Evolutionary conservation across 2,888 invertebrate genomes (phyloP), one percentile per base, ranked within the genome.

Genomic region (Blastobasis adustella): DNA sequence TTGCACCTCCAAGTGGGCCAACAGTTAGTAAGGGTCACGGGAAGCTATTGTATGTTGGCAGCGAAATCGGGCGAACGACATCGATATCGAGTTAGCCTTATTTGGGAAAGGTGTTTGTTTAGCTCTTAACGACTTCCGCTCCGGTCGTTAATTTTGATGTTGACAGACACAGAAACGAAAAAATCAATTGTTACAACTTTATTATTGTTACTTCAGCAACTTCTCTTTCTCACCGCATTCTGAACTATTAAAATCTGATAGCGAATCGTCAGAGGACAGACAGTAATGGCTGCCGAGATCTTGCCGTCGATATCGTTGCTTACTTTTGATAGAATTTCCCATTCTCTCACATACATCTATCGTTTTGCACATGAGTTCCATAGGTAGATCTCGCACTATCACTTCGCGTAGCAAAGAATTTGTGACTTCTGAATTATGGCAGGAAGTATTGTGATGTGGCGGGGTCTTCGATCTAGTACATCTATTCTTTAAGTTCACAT

Each of bases 401-500:
- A 85, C 77, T 47, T 84, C 79, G 36, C 65, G 75, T n/a, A 85
- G 54, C 44, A 84, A 62, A 9, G 63, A 60, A 55, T 79, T 71
- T 6, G 66, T 72, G 1, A 78, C 59, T 4, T 76, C 66, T 49
- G 57, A 65, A 38, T 72, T 67, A 4, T 62, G 62, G 10, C 46
- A 43, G 6, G 56, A 54, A 4, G 38, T 38, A 6, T n/a, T 49
- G 6, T 49, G 49, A 53, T 47, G 47, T 7, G 43, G 38, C 8
- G 37, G 1, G 8, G 49, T 36, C 5, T 49, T 50, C 41, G 46
- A 54, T 40, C 53, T 61, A 36, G 54, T 56, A 5, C 62, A 55
- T 47, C 54, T 67, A 47, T 52, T 56, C 55, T 66, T 6, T 61
- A 51, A 10, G n/a, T 40, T 10, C n/a, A 10, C 4, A 46, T 46